phyloP scores from a whole-genome alignment of 2,113 vertebrate species.

The Trematocara zebra region DNA sequence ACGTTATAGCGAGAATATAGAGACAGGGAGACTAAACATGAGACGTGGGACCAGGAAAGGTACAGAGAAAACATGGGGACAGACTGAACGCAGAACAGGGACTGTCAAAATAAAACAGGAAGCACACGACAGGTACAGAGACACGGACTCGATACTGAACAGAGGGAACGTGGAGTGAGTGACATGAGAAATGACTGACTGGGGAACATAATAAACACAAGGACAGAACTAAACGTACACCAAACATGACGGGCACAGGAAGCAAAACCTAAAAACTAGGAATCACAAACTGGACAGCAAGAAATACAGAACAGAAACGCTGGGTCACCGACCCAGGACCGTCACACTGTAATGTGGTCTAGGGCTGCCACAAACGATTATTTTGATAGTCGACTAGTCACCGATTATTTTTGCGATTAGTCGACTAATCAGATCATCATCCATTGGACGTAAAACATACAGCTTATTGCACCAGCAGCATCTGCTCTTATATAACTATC shows the following conservation, averaged over 20 bases:
- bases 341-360: neutral
- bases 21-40: fast-evolving
- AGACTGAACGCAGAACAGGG: neutral
- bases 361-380: no score
- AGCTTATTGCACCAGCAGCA: no score
- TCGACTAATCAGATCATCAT: no score
- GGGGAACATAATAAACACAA: neutral
- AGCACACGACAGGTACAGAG: neutral
- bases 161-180: fast-evolving
- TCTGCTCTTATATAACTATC: no score
- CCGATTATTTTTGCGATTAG: no score
- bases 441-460: no score
- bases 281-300: neutral
- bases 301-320: neutral
- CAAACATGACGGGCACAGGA: fast-evolving
- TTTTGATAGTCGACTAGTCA: no score
- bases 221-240: fast-evolving
- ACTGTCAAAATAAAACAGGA: neutral
- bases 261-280: neutral
- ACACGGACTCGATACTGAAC: neutral
- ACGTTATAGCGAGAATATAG: fast-evolving
- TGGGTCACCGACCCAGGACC: neutral
- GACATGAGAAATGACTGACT: neutral
- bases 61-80: neutral
- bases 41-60: neutral